Conservation (phyloP, 2,888 invertebrate genomes). For the Cephus sareptanus region DNA sequence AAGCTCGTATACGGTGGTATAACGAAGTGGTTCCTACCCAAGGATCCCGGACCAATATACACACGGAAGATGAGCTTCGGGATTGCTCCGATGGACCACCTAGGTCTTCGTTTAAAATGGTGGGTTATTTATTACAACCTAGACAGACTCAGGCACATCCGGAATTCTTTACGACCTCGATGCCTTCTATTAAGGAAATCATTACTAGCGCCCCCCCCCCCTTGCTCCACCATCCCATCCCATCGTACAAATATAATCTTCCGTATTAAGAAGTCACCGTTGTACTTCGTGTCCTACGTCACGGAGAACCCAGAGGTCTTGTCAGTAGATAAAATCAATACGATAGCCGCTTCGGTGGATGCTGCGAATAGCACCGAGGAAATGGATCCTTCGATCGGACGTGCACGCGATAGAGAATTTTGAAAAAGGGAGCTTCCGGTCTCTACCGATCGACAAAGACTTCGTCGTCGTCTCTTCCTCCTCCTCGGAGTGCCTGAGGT, state of each 20-base stretch:
- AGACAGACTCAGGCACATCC: not conserved
- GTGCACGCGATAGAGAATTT: not conserved
- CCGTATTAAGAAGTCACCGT: not conserved
- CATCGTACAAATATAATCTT: not conserved
- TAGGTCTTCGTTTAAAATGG: slow-evolving; percentile 8
- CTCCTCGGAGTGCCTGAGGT: not conserved
- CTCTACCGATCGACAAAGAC: not conserved
- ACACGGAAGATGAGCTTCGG: not conserved
- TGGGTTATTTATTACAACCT: slow-evolving; percentile 22
- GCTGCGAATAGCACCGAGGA: not conserved
- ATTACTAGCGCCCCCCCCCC: not conserved
- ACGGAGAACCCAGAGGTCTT: not conserved
- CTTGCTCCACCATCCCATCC: too few relatives aligned
- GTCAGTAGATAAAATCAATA: not conserved
- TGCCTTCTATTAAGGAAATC: not conserved
- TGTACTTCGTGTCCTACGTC: not conserved
- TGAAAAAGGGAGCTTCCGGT: not conserved
- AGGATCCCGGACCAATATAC: not conserved
- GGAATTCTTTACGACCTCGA: slow-evolving; percentile 3
- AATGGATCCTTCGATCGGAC: not conserved
- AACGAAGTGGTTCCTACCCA: not conserved
- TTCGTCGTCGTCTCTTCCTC: not conserved
- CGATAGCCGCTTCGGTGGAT: not conserved
- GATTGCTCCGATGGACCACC: not conserved
- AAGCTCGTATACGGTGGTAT: not conserved